Base-by-base conservation (phyloP, 2,888 invertebrate genomes). In the Siphonodentalium dalli region DNA sequence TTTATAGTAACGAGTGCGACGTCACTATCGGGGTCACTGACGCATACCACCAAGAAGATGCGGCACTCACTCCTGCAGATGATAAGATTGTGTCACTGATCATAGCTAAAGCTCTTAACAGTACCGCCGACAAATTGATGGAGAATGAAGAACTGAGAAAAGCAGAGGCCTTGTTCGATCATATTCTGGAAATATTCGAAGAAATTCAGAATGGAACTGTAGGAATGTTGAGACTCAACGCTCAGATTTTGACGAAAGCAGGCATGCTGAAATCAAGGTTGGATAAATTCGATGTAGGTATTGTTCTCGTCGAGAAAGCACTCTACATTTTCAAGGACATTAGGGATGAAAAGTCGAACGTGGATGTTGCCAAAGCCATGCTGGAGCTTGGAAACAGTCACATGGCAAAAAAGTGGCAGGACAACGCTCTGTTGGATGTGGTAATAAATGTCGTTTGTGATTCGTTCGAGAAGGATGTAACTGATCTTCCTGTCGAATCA, bases 321-420 rank as follows among this genome's bases (percentile, higher is more conserved):
- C 61, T 78, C 37, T 59, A 66, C 39, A 64, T 74, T 20, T 75
- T 71, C 54, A 56, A 68, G 11, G 72, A 73, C 38, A 61, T 74
- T 5, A 71, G 73, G 53, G 72, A 75, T 34, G 65, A 64, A 42
- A 68, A 70, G 33, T 65, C 72, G 0, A 68, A 72, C 56, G 63
- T 66, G 44, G 71, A 74, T 51, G 71, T 78, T 24, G 75, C 78
- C 5, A 59, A 72, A 6, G 71, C 75, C 5, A 67, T 77, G 47
- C 69, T 74, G 18, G 74, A 77, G 54, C 66, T 79, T 15, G 80
- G 80, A 13, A 75, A 77, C 51, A 76, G 76, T 5, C 76, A 75
- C 51, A 68, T 77, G 45, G 66, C 68, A 4, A 72, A 76, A 5
- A 71, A 69, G 24, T 65, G 71, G 38, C 65, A 73, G 47, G 73